Base-by-base conservation (phyloP, 1,140 invertebrate genomes). In the Ladona fulva region DNA sequence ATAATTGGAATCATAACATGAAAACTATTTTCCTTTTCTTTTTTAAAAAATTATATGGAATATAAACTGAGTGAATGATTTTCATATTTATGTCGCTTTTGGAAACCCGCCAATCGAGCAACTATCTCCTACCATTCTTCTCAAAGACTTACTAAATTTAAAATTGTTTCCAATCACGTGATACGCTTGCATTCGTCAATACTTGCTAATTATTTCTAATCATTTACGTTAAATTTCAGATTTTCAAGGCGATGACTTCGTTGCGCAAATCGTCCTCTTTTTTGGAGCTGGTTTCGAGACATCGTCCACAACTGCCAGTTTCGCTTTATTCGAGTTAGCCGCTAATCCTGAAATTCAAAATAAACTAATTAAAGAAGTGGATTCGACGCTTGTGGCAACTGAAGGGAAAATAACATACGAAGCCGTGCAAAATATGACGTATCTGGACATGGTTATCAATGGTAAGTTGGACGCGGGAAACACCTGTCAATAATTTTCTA, bases 401-500 rank as follows among this genome's bases (percentile, higher is more conserved):
- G 82, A 82, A 25, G 87, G 87, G 6, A 80, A 86, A 25, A 84
- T 88, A 14, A 88, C 84, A 3, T 92, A 91, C 79, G 90, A 92
- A 8, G 84, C 84, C 0, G 81, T 91, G 19, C 87, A 87, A 37
- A 84, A 89, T 29, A 89, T 91, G 88, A 82, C 81, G 0, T 91
- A 91, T 79, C 79, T 91, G 78, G 89, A 92, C 73, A 89, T 88
- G 83, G 85, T 90, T 0, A 83, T 91, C 1, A 86, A 87, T 78
- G 90, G 89, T 90, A 81, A 44, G 29, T 25, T 76, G 29, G 8
- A 5, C 3, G 29, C 29, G 8, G 29, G 29, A 37, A 37, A 37
- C 29, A 5, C 1, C 29, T 1, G 29, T 37, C 29, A 1, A 37
- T 37, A 8, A 37, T 5, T 37, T 37, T 37, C 29, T 37, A 5